Base-by-base conservation (phyloP, 1,140 invertebrate genomes). In the Venustaconcha ellipsiformis region DNA sequence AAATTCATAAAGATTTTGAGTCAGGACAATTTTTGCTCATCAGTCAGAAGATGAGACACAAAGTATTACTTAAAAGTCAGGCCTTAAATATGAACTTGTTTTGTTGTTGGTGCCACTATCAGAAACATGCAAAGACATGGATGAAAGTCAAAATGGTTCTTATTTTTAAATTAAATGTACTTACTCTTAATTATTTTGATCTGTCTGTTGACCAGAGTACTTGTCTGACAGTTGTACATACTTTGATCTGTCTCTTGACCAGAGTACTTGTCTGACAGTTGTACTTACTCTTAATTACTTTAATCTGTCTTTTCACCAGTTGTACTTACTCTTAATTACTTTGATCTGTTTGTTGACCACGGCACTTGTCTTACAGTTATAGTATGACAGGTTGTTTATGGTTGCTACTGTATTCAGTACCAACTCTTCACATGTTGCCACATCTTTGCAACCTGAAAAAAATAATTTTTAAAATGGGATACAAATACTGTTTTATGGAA, bases 321-420 rank as follows among this genome's bases (percentile, higher is more conserved):
- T 85, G 84, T 94, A 94, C 87, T 87, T 80, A 89, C 89, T 80
- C 26, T 89, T 83, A 55, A 89, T 83, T 68, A 90, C 82, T 57
- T 86, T 76, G 12, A 87, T 80, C 30, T 89, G 88, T 2, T 83
- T 77, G n/a, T 78, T 66, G 55, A 78, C 82, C 59, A 88, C 79
- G 60, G 82, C 81, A 78, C 81, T 84, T 37, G 80, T 76, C 68
- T 85, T 82, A 14, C 70, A 80, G 55, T 78, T 85, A 83, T 94
- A 94, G 86, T 91, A 94, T 0, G 93, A 93, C 69, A 94, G 87
- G 84, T 94, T 94, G 83, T 94, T 94, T 56, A 94, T 88, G 17
- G 93, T 93, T 18, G 92, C 92, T 66, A 94, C 88, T 18, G 92
- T 91, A 56, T 93, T 93, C 63, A 93, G 85, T 5, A 94, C 90